Base-by-base conservation (phyloP, 2,888 invertebrate species). In the Drosophila acutilabella region DNA sequence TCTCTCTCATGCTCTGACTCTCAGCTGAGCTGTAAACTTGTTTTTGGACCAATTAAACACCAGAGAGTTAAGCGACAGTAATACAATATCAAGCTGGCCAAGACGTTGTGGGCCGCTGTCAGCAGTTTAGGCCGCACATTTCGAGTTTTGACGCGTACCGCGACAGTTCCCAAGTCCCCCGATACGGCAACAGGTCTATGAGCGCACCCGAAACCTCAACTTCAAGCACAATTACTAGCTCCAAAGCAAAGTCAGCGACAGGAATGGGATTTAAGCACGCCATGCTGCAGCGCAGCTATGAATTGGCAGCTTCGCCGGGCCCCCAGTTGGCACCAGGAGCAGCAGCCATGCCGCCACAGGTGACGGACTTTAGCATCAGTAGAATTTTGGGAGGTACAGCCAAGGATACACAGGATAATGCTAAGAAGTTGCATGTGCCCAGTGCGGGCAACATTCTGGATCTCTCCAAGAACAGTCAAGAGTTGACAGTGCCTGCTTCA, bases 311-410 rank as follows among this genome's bases (percentile, higher is more conserved):
- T 14, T 80, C 83, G 33, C 73, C 78, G 14, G 71, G 76, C 8
- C 71, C 64, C n/a, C 64, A 72, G 36, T 48, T 57, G 57, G 64
- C 64, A 36, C 54, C 65, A 8, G 64, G 33, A 2, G 51, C 51
- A 4, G 69, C 68, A 0, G 69, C 59, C 14, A 69, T 71, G 0
- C 84, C 65, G 10, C 68, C 61, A 0, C 89, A 90, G 65, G 86
- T 91, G 2, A 92, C 92, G 1, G 93, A 92, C 71, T 92, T 92
- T 56, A 92, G 92, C 69, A 92, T 92, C 14, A 91, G 88, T 69
- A 89, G 91, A 38, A 92, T 92, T 58, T 20, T 78, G 42, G 64
- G 76, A 23, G 70, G 51, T 23, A 26, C 51, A 7, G 4, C 58
- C 13, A 16, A 20, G 67, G 59, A 58, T 48, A 62, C 30, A 30